Evolutionary conservation across 2,888 invertebrate genomes (phyloP).

Genomic region (Labia minor): DNA sequence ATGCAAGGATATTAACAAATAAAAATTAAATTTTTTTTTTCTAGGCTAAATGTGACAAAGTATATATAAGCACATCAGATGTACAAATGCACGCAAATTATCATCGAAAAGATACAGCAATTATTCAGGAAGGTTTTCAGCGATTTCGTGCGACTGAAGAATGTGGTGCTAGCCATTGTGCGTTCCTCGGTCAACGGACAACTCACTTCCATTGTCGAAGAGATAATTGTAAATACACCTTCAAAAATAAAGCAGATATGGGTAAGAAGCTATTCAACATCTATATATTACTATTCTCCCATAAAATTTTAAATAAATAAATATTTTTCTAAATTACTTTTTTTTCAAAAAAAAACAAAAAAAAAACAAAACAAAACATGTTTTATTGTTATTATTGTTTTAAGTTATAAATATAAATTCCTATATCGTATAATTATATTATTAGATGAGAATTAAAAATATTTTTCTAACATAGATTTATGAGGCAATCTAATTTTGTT

Average conservation of each 20-base stretch:
- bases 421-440: too few species aligned
- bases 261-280: constrained; percentile 68
- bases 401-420: too few species aligned
- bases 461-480: too few species aligned
- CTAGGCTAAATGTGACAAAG: constrained; percentile 69
- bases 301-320: background rate
- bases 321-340: too few species aligned
- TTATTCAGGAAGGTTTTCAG: constrained; percentile 95
- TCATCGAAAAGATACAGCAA: constrained; percentile 94
- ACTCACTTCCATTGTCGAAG: constrained; percentile 96
- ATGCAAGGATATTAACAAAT: too few species aligned
- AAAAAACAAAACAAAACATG: too few species aligned
- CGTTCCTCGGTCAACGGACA: constrained; percentile 86
- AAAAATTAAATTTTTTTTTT: constrained; percentile 19
- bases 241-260: constrained; percentile 99
- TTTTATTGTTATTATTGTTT: constrained; percentile 16
- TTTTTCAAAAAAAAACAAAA: too few species aligned
- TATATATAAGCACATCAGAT: constrained; percentile 96
- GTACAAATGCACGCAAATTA: constrained; percentile 99
- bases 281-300: background rate
- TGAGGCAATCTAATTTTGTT: background rate
- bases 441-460: too few species aligned
- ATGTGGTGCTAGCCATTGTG: constrained; percentile 82
- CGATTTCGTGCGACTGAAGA: constrained; percentile 92
- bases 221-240: constrained; percentile 83